phyloP scores from a whole-genome alignment of 2,888 invertebrate species.

The Heliconius ethilla region DNA sequence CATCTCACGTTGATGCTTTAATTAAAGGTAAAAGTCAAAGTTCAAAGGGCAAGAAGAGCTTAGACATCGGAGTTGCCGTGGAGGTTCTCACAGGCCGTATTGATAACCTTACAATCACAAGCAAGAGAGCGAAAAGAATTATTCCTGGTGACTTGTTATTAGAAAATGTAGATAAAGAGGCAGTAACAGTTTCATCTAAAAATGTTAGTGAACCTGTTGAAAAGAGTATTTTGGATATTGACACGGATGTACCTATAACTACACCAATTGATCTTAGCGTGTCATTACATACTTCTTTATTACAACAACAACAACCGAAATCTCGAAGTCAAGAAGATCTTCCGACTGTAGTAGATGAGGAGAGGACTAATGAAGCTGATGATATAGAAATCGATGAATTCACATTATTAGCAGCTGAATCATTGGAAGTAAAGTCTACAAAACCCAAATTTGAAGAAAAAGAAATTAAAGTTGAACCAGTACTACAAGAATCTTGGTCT shows the following conservation, averaged over 20 bases:
- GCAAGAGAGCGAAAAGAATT: constrained; percentile 81
- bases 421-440: constrained; percentile 82
- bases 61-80: constrained; percentile 92
- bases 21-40: constrained; percentile 87
- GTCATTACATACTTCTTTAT: constrained; percentile 81
- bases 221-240: constrained; percentile 88
- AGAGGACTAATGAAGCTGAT: constrained; percentile 52
- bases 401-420: constrained; percentile 89
- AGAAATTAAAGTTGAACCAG: constrained; percentile 69
- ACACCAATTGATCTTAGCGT: constrained; percentile 87
- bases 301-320: constrained; percentile 68
- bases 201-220: constrained; percentile 83
- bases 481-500: constrained; percentile 83
- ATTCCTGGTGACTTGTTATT: constrained; percentile 87
- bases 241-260: constrained; percentile 85
- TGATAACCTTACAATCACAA: constrained; percentile 86
- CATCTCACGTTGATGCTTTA: constrained; percentile 92
- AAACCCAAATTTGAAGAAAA: constrained; percentile 72
- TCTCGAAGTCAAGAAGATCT: constrained; percentile 51
- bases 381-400: constrained; percentile 90
- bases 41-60: constrained; percentile 87
- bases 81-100: constrained; percentile 92
- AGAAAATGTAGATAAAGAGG: constrained; percentile 79
- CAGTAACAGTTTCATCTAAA: constrained; percentile 48
- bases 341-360: constrained; percentile 43